Base-by-base conservation (phyloP, 2,888 invertebrate genomes). In the Amphiduros pacificus region DNA sequence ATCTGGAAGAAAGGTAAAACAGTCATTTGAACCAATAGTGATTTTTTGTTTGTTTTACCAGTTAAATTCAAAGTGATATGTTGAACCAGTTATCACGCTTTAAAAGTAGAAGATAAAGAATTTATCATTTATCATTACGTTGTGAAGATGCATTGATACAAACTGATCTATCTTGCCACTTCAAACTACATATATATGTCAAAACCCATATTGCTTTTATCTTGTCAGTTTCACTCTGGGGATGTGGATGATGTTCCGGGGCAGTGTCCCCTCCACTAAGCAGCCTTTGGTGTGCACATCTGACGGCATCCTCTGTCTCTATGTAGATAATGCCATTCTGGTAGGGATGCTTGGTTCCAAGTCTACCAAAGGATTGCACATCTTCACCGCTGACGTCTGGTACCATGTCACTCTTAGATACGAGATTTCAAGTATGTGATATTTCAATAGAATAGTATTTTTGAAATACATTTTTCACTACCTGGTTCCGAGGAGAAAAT, bases 171-270 rank as follows among this genome's bases (percentile, higher is more conserved):
- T n/a, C n/a, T n/a, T 36, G 9, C 36, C 14, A 14, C 36, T 14
- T 11, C 14, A 36, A 36, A 11, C 14, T 36, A 11, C 14, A 11
- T 36, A 11, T 36, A 36, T 11, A 11, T 36, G 36, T 9, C 22
- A 48, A 11, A 9, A 48, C 6, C 20, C 20, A 9, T 20, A 20
- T 9, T n/a, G 14, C 22, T 48, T 48, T 48, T 9, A 11, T 20
- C 22, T 17, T 9, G 27, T n/a, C 65, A 76, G 76, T 66, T 75
- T 76, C 55, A 75, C 75, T 0, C 50, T 75, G 20, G 74, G 73
- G 52, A 68, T 67, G 1, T 74, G 73, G 73, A 51, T 76, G 2
- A 62, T 67, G 31, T 61, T 74, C 71, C 9, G 69, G 62, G 32
- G 26, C 24, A 26, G 44, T 3, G 68, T 70, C 6, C 52, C 70